Evolutionary conservation across 1,140 invertebrate genomes (phyloP).

Genomic region (Drosophila paulistorum): DNA sequence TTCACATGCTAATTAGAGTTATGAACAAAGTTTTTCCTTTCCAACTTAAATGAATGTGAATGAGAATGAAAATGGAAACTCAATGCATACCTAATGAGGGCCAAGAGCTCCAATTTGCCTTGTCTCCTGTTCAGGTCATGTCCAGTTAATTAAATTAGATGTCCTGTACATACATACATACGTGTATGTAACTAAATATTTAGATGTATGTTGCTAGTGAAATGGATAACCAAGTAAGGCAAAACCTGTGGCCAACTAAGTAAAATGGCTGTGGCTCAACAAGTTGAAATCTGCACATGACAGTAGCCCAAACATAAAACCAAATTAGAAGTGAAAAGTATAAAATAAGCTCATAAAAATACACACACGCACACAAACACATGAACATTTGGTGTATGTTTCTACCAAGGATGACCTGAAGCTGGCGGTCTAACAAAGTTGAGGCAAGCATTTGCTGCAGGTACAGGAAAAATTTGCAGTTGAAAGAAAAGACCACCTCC

Average conservation of each 20-base stretch:
- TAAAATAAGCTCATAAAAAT: conserved; percentile 78
- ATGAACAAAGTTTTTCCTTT: conserved; percentile 56
- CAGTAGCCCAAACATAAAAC: conserved; percentile 39
- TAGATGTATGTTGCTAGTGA: conserved; percentile 27
- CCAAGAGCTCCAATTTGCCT: background rate
- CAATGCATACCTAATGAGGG: conserved; percentile 73
- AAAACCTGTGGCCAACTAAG: conserved; percentile 15
- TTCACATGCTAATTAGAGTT: conserved; percentile 76
- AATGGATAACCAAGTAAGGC: conserved; percentile 47
- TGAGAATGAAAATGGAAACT: conserved; percentile 41
- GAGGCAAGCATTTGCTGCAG: conserved; percentile 59
- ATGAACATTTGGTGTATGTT: background rate
- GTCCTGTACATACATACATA: conserved; percentile 28
- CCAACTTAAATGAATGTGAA: background rate
- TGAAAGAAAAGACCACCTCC: conserved; percentile 49
- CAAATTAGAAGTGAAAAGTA: conserved; percentile 73
- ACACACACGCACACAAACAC: conserved; percentile 45
- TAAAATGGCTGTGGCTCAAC: conserved; percentile 54
- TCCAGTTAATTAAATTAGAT: conserved; percentile 72
- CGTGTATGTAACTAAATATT: background rate
- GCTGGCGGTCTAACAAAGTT: conserved; percentile 60
- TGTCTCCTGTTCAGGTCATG: conserved; percentile 25
- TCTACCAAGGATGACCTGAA: conserved; percentile 9
- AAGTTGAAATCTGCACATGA: conserved; percentile 72
- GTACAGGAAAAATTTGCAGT: conserved; percentile 56